Evolutionary conservation across 2,797 vertebrate species (phyloP), one percentile per base, ranked within the genome.

Genomic region (Acropternis orthonyx): DNA sequence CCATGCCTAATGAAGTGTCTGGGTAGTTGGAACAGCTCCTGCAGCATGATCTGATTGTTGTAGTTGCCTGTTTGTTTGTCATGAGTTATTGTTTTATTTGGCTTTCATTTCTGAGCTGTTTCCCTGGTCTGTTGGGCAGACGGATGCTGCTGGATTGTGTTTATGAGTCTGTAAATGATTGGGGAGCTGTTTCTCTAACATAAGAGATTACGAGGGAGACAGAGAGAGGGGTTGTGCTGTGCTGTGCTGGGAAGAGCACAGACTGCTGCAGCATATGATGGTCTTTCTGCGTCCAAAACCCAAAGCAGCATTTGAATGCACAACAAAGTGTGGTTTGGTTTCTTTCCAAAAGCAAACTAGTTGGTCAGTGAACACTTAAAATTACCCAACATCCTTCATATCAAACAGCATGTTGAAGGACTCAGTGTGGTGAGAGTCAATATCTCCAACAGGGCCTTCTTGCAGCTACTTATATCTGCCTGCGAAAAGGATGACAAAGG

Each of bases 11-110:
- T 95, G 92, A 92, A 96, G 94, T 94, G 95, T 88, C 92, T 87
- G 87, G 67, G 80, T 71, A 90, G 82, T 62, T 96, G 96, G 95
- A 95, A 82, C 77, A 52, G 94, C 59, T 97, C 79, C 77, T 96
- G 87, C 85, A 81, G 89, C 91, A 84, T n/a, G 92, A 90, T 95
- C 89, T 84, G 94, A 93, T 91, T 92, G 92, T 93, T 94, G 88
- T 62, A 90, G 91, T 73, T 85, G 92, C 90, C 86, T 92, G 93
- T 93, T 97, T 95, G 94, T 89, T 96, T 93, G 85, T 91, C 3
- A 30, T 92, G 81, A 97, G 82, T 95, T 94, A 96, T 93, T 97
- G 96, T 97, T 97, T 96, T 95, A 91, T 93, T 96, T 97, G 97
- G 96, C 95, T 95, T 89, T 78, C 73, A 15, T 89, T 96, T 93